Conservation (phyloP, 2,888 invertebrate species). For the Tipula unca region DNA sequence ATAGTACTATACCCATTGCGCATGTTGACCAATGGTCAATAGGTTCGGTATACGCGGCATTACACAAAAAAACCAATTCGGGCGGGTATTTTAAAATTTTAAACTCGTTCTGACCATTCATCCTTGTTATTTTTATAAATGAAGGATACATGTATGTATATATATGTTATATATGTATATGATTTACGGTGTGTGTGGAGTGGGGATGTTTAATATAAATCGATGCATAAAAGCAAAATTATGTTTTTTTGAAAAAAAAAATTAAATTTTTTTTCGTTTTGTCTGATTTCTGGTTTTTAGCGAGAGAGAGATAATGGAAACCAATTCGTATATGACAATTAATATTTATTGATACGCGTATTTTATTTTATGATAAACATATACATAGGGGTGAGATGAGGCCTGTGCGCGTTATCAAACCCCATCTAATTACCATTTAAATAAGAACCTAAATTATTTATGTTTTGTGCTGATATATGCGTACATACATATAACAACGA, state of each 20-base stretch:
- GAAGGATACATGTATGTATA: not conserved
- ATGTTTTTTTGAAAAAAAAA: not conserved
- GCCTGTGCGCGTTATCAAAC: not conserved
- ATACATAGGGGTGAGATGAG: not conserved
- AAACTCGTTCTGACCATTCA: not conserved
- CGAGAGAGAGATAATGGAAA: not conserved
- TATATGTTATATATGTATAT: not conserved
- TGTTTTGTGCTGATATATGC: not conserved
- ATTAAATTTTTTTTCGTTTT: not conserved
- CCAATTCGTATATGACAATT: not conserved
- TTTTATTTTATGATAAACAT: not conserved
- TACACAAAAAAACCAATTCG: not conserved
- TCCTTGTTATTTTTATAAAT: not conserved
- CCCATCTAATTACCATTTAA: not conserved
- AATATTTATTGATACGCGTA: not conserved
- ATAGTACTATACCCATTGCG: not conserved
- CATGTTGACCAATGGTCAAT: conserved; percentile 8
- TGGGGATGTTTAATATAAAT: not conserved
- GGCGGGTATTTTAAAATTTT: not conserved
- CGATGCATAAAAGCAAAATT: not conserved
- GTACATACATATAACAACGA: not conserved
- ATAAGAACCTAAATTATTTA: not conserved
- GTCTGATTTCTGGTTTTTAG: not conserved
- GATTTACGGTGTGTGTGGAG: not conserved
- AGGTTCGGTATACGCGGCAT: not conserved